These are phyloP conservation scores for Girardinus metallicus DNA, from an alignment of 2,797 vertebrate species.

Conservation along the genomic window DNA sequence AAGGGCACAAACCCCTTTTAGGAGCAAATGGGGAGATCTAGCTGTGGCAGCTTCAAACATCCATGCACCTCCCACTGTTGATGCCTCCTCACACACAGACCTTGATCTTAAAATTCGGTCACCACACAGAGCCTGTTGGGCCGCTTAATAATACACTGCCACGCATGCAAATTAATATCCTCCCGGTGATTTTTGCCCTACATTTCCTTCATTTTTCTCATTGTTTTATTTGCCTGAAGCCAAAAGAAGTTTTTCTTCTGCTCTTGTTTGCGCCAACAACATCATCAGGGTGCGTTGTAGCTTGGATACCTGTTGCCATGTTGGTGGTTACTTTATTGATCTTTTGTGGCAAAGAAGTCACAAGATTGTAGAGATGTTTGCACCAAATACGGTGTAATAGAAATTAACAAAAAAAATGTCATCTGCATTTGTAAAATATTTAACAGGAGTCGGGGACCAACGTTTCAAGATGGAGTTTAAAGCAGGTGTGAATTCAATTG, in stretches of 20 bases:
- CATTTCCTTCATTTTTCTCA: slow-evolving; percentile 47
- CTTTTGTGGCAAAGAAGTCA: background rate
- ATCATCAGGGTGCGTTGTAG: background rate
- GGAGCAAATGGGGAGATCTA: slow-evolving; percentile 45
- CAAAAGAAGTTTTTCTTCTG: slow-evolving; percentile 10
- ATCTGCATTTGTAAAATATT: background rate
- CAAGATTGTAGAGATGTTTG: background rate
- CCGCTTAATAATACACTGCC: slow-evolving; percentile 48
- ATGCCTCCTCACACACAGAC: slow-evolving; percentile 41
- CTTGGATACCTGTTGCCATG: background rate
- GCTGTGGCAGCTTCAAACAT: slow-evolving; percentile 66
- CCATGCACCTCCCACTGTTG: slow-evolving; percentile 53
- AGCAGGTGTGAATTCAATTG: background rate
- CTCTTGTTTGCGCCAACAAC: slow-evolving; percentile 9
- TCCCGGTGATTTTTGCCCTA: slow-evolving; percentile 51
- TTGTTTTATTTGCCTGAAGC: slow-evolving; percentile 53
- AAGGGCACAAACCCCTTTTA: slow-evolving; percentile 51
- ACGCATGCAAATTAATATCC: slow-evolving; percentile 54
- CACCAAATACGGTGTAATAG: too few relatives aligned
- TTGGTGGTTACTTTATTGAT: background rate
- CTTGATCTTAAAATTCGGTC: slow-evolving; percentile 67
- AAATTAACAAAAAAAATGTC: background rate
- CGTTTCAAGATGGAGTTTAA: background rate
- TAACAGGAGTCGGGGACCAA: background rate
- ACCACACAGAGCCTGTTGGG: slow-evolving; percentile 39